Evolutionary conservation across 2,888 invertebrate genomes (phyloP), one percentile per base, ranked within the genome.

Genomic region (Priocnemis perturbator): DNA sequence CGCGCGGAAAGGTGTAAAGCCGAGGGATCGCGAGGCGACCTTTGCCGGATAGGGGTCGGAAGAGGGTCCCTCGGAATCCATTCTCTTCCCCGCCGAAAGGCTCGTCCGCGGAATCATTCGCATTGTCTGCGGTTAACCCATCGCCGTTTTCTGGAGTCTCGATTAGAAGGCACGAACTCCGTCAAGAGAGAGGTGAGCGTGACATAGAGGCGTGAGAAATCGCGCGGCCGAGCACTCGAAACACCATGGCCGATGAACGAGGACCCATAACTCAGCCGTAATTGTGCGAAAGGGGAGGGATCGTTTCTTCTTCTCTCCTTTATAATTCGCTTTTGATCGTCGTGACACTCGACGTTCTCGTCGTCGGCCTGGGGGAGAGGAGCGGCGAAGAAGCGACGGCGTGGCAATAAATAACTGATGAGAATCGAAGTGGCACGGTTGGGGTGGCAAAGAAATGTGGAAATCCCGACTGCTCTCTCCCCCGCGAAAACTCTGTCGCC

Each of bases 91-190:
- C 7, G 11, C 60, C 48, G 47, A 55, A 61, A 52, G 47, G 17
- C 50, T 50, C 50, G 50, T 50, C 50, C 50, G 50, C 17, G 50
- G 50, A 19, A n/a, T 50, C 50, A 45, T 57, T 7, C n/a, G 64
- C 69, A 86, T 87, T 88, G 86, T 88, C 79, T 86, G 87, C 83
- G 88, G 88, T 87, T 87, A 86, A 86, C 86, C 87, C 86, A 74
- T 84, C 81, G 76, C 72, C 64, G 78, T 77, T 81, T 78, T 67
- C 75, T 73, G 71, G 69, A 72, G 71, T 77, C 73, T 77, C 83
- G 78, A 81, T 83, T 70, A 73, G 79, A 83, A 81, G 77, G 74
- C 69, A 60, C 62, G 81, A 79, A 81, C 7, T 81, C 72, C 11
- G 26, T 7, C 37, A 21, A 58, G 65, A 74, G 82, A 83, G 83